phyloP scores from a whole-genome alignment of 2,113 vertebrate genomes.

The Stomatorhinus ivindoensis region DNA sequence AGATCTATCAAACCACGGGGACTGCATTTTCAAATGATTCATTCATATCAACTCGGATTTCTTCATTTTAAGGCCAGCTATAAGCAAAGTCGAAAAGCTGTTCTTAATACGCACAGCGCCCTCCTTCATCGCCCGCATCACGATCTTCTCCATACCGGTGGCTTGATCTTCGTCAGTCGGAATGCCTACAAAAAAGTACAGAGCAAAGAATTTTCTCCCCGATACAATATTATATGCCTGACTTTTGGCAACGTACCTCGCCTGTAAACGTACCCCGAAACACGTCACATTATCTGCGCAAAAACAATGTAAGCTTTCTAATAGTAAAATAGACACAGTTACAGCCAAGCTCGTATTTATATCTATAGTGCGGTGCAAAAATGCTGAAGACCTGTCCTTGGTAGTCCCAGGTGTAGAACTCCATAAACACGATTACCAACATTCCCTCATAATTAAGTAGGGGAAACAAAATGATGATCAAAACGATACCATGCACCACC shows the following conservation, averaged over 20 bases:
- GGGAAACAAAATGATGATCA: neutral
- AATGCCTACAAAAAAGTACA: slow-evolving; percentile 48
- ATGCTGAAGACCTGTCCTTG: neutral
- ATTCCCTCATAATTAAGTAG: neutral
- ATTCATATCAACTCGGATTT: neutral
- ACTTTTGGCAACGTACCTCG: neutral
- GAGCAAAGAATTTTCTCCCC: neutral
- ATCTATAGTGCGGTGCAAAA: neutral
- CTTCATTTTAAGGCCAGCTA: neutral
- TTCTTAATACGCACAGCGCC: slow-evolving; percentile 54
- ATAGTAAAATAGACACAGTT: neutral
- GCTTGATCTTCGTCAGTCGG: slow-evolving; percentile 77
- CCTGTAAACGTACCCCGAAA: too few relatives aligned
- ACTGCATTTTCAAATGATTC: neutral
- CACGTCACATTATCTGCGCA: neutral
- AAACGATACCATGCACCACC: neutral
- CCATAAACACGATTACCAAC: neutral
- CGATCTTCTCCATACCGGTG: slow-evolving; percentile 69
- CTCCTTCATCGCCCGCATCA: slow-evolving; percentile 58
- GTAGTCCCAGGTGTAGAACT: neutral
- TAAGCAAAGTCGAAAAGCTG: neutral
- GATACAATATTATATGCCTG: neutral
- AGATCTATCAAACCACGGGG: neutral
- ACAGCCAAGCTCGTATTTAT: neutral
- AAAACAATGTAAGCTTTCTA: neutral